Evolutionary conservation across 2,888 invertebrate genomes (phyloP), one percentile per base, ranked within the genome.

Genomic region (Xylocampa areola): DNA sequence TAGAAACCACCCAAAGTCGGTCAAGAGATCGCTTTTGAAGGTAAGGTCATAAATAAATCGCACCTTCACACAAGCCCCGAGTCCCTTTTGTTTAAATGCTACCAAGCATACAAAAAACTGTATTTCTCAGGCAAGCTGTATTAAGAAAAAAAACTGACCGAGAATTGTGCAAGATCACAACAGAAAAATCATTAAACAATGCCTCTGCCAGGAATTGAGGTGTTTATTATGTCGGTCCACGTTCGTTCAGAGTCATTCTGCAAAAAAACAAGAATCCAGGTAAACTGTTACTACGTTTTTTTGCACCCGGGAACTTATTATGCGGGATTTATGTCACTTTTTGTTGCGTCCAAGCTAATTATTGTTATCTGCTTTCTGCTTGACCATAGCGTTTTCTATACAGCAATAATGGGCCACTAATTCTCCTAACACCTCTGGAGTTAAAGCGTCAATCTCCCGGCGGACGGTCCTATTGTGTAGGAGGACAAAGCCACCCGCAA

Each of bases 321-420:
- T 93, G 90, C 89, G 86, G 91, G 92, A 94, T 94, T 93, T 93
- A 93, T 94, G 93, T 92, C 93, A 92, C 89, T 94, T 94, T 94
- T 92, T 93, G 90, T 88, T 79, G 77, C 81, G 88, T 91, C 88
- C 89, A 74, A 91, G 85, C 91, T 93, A 94, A 94, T 94, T 93
- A 92, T 93, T 94, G 92, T 93, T 94, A 94, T 93, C 94, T 89
- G 77, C 85, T 88, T 88, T 88, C 87, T 87, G 90, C 89, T 90
- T 92, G 90, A 92, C 92, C 90, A 88, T 84, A 78, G 86, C 85
- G 75, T 86, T 86, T 87, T 88, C 89, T 88, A 88, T 86, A 80
- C 86, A 86, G 83, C 85, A 89, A 91, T 94, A 93, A 94, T 92
- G 86, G 92, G 75, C 86, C 89, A 92, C 92, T 93, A 93, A 93